Percentiles rank a stretch among this genome's conserved stretches.
phyloP scores from a whole-genome alignment of 2,113 vertebrate genomes.

The Pithys albifrons region DNA sequence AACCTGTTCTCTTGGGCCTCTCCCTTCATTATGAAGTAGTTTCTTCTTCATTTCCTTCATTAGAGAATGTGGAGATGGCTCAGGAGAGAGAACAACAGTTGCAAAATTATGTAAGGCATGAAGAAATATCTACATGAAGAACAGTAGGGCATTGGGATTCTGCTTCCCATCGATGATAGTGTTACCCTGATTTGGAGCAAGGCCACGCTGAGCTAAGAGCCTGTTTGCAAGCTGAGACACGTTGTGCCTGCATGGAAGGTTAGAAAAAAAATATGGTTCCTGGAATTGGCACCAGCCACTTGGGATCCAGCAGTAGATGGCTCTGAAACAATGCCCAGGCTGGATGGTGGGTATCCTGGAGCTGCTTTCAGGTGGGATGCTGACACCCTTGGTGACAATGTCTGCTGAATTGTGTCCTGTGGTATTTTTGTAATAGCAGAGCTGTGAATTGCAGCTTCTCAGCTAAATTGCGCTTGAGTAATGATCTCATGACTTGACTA shows the following conservation, averaged over 20 bases:
- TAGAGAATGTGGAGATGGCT: not conserved
- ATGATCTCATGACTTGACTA: slow-evolving; percentile 61
- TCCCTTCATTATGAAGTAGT: not conserved
- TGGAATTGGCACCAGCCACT: not conserved
- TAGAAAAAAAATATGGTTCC: not conserved
- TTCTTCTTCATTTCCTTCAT: not conserved
- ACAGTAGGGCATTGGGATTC: not conserved
- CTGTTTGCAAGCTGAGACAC: not conserved
- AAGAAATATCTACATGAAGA: not conserved
- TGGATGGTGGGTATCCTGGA: not conserved
- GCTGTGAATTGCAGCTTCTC: slow-evolving; percentile 31
- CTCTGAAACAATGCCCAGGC: not conserved
- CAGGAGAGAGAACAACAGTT: not conserved
- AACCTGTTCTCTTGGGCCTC: not conserved
- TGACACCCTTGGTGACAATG: not conserved
- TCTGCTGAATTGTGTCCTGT: slow-evolving; percentile 7
- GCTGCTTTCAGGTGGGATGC: not conserved
- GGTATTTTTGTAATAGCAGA: slow-evolving; percentile 56
- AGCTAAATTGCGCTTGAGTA: slow-evolving; percentile 62
- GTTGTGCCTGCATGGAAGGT: not conserved
- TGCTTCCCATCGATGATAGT: not conserved
- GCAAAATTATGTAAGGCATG: not conserved
- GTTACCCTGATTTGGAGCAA: not conserved
- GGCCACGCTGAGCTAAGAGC: not conserved
- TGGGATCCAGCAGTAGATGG: not conserved